phyloP scores from a whole-genome alignment of 2,888 invertebrate genomes.

The Drosophila crucigera region DNA sequence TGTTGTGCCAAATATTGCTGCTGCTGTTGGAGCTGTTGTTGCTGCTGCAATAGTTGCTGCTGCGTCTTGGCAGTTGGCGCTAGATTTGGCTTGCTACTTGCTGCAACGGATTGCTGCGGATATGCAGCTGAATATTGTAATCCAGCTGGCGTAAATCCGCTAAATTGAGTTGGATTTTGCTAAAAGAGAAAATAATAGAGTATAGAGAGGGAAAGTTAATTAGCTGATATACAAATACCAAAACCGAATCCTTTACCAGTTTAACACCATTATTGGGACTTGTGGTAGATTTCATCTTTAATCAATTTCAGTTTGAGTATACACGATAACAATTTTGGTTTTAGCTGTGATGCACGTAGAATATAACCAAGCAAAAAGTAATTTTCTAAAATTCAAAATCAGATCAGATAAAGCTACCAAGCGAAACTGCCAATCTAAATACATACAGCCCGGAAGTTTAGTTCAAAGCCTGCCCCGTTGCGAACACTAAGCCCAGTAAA shows the following conservation, averaged over 20 bases:
- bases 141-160: conserved; percentile 27
- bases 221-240: too few species aligned
- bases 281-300: conserved; percentile 52
- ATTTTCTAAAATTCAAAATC: conserved; percentile 40
- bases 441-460: conserved; percentile 7
- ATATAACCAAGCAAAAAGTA: background rate
- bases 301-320: background rate
- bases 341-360: background rate
- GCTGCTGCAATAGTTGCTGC: conserved; percentile 55
- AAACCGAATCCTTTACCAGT: conserved; percentile 35
- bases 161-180: conserved; percentile 44
- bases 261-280: conserved; percentile 20
- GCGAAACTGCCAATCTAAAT: conserved; percentile 39
- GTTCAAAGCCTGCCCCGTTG: conserved; percentile 15
- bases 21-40: conserved; percentile 43
- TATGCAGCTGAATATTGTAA: conserved; percentile 48
- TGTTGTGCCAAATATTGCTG: conserved; percentile 47
- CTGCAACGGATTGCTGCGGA: conserved; percentile 37
- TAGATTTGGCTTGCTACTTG: conserved; percentile 42
- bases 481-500: background rate
- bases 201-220: background rate
- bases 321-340: conserved; percentile 28
- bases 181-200: conserved; percentile 1
- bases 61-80: conserved; percentile 36
- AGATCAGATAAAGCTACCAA: conserved; percentile 30